A percentile compares a stretch with the other conserved stretches of the same genome.
phyloP scores from a whole-genome alignment of 2,797 vertebrate genomes.

The Halcyon badia region DNA sequence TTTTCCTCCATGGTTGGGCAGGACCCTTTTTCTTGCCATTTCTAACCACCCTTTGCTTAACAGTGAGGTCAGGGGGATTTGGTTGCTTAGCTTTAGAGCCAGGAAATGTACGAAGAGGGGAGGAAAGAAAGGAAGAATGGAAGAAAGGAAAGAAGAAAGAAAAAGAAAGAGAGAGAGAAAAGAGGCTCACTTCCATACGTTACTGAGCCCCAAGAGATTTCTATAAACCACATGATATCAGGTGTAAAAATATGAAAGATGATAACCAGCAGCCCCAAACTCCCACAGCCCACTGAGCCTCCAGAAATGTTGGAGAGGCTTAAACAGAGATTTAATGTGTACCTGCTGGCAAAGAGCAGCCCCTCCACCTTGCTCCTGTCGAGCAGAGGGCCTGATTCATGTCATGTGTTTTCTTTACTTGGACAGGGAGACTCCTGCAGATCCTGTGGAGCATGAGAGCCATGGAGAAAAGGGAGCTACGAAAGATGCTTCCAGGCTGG shows the following conservation, averaged over 20 bases:
- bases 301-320: background rate
- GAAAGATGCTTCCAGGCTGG: background rate
- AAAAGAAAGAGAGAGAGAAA: background rate
- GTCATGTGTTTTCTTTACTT: background rate
- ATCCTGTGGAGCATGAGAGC: background rate
- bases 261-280: background rate
- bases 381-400: background rate
- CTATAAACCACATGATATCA: background rate
- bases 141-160: too few relatives aligned
- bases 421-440: background rate
- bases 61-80: background rate
- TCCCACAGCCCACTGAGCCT: background rate
- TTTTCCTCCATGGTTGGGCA: background rate
- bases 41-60: background rate
- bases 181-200: background rate
- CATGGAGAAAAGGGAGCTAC: accelerated
- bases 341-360: background rate
- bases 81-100: background rate
- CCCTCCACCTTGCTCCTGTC: background rate
- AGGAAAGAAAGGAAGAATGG: background rate
- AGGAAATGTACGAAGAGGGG: background rate
- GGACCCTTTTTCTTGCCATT: background rate
- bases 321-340: background rate
- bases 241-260: constrained; percentile 25
- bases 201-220: background rate